Conservation (phyloP, 2,797 vertebrate genomes). For the Dromococcyx pavoninus region DNA sequence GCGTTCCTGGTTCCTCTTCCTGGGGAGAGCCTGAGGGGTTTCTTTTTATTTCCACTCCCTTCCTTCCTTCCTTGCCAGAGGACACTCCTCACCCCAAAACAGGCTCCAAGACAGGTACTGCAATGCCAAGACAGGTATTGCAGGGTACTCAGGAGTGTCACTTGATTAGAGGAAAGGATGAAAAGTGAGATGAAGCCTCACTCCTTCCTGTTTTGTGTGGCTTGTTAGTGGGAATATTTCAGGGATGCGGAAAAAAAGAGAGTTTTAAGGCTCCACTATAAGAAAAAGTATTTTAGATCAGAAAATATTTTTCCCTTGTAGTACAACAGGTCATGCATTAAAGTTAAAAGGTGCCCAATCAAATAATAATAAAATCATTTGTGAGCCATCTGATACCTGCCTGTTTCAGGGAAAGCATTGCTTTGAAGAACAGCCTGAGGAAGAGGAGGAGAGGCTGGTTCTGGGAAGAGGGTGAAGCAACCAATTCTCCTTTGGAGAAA, state of each 20-base stretch:
- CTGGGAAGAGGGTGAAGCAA: not conserved
- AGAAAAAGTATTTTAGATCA: not conserved
- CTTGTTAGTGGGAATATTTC: not conserved
- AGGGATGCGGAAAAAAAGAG: not conserved
- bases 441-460: not conserved
- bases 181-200: not conserved
- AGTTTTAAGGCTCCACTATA: not conserved
- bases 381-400: not conserved
- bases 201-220: not conserved
- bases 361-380: not conserved
- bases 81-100: slow-evolving; percentile 1
- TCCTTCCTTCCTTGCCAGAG: slow-evolving; percentile 13
- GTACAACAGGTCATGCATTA: not conserved
- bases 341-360: not conserved
- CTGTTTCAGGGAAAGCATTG: not conserved
- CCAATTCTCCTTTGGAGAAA: not conserved
- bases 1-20: slow-evolving; percentile 3
- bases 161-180: slow-evolving; percentile 24
- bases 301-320: not conserved
- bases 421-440: not conserved
- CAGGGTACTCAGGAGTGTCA: not conserved
- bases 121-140: slow-evolving; percentile 32
- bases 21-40: not conserved
- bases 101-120: slow-evolving; percentile 37
- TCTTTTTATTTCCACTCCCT: slow-evolving; percentile 9